phyloP scores from a whole-genome alignment of 53 echinoderm and acorn worm species.

The Astropecten irregularis region DNA sequence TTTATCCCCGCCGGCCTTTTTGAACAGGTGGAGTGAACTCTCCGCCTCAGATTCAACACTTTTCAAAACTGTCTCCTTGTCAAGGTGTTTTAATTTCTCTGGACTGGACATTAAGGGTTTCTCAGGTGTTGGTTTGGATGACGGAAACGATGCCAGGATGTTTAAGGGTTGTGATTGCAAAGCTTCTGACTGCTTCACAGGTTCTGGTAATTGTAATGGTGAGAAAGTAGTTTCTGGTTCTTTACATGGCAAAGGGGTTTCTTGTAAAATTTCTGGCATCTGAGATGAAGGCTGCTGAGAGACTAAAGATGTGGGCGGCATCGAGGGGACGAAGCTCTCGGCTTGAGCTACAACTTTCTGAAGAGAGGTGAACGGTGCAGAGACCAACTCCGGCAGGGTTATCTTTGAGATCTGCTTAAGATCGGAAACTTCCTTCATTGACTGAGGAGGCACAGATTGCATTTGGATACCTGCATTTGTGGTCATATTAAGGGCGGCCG shows the following conservation, averaged over 20 bases:
- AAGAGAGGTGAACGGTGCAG: background rate
- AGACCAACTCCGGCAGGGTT: conserved; percentile 18
- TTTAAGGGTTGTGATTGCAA: background rate
- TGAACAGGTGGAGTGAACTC: background rate
- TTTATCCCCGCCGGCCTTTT: conserved; percentile 5
- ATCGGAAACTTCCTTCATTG: background rate
- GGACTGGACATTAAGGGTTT: conserved; percentile 13
- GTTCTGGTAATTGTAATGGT: background rate
- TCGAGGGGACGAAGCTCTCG: background rate
- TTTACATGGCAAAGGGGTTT: background rate
- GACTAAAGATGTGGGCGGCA: background rate
- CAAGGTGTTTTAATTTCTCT: conserved; percentile 19
- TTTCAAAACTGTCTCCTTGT: background rate
- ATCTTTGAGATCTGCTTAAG: conserved; percentile 21
- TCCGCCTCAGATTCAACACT: conserved; percentile 2
- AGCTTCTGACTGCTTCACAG: background rate
- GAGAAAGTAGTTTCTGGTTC: background rate
- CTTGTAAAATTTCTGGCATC: background rate
- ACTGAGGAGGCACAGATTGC: background rate
- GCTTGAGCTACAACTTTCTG: background rate
- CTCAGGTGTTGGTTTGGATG: background rate
- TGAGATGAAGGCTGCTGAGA: background rate
- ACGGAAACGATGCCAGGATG: background rate
- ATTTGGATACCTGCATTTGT: background rate
- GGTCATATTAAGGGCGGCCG: background rate